These are phyloP conservation scores for Amphiprion ocellaris DNA, from an alignment of 2,113 vertebrate genomes.

Conservation along the genomic window DNA sequence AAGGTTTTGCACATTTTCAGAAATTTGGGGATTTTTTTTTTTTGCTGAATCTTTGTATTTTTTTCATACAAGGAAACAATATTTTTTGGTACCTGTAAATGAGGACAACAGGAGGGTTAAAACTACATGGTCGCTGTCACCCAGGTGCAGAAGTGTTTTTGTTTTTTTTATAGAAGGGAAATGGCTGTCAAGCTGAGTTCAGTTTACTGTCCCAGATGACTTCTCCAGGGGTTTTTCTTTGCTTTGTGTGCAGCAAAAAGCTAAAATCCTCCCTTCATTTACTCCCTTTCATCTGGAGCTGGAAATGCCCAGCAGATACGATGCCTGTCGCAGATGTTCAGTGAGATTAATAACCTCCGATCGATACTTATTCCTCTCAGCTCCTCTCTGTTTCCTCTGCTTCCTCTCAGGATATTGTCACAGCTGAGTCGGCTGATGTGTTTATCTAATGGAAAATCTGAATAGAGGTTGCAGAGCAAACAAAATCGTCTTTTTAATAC, in stretches of 20 bases:
- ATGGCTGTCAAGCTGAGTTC: neutral
- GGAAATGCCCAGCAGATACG: slow-evolving; percentile 25
- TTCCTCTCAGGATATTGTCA: slow-evolving; percentile 56
- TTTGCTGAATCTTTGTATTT: too few species aligned
- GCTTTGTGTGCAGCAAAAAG: slow-evolving; percentile 2
- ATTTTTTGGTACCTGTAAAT: too few species aligned
- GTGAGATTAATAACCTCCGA: slow-evolving; percentile 56
- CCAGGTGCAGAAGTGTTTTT: neutral
- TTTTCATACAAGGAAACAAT: too few species aligned
- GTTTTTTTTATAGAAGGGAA: neutral
- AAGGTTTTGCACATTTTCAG: too few species aligned
- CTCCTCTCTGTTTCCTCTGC: slow-evolving; percentile 38
- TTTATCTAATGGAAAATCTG: slow-evolving; percentile 39
- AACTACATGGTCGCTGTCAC: neutral
- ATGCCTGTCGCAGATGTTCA: slow-evolving; percentile 21
- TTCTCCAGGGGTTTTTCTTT: slow-evolving; percentile 5
- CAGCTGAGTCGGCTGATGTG: slow-evolving; percentile 19
- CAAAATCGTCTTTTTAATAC: slow-evolving; percentile 25
- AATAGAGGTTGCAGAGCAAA: slow-evolving; percentile 15
- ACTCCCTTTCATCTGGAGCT: slow-evolving; percentile 11
- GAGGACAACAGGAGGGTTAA: too few species aligned
- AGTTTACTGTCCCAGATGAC: neutral
- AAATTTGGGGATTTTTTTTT: too few species aligned
- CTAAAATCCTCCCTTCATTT: slow-evolving; percentile 2
- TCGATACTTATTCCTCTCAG: slow-evolving; percentile 53